phyloP scores from a whole-genome alignment of 2,888 invertebrate genomes.

The Isotomurus palustris region DNA sequence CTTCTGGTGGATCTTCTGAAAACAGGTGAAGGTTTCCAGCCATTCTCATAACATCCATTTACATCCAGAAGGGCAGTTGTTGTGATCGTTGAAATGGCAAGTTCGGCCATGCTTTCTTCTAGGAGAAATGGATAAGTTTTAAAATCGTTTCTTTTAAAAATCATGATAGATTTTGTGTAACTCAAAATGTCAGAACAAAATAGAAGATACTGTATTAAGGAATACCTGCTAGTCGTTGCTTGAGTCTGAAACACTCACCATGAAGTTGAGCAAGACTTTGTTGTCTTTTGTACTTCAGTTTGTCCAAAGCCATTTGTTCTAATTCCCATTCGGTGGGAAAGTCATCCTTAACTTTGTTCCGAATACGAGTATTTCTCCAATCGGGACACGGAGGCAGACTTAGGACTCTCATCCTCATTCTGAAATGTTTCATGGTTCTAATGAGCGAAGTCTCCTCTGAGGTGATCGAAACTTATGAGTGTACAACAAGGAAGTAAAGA shows the following conservation, averaged over 20 bases:
- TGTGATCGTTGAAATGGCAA: not conserved
- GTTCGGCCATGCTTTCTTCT: not conserved
- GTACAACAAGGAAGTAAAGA: no score
- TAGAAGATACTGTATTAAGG: not conserved
- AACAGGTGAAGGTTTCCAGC: not conserved
- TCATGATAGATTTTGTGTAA: not conserved
- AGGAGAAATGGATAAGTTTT: no score
- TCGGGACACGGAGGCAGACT: conserved; percentile 4
- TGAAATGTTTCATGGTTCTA: conserved; percentile 2
- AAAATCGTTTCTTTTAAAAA: no score
- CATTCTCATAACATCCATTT: not conserved
- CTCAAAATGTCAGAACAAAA: not conserved
- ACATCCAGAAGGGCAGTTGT: not conserved
- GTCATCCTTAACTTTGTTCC: conserved; percentile 12
- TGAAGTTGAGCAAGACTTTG: conserved; percentile 20
- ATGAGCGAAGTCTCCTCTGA: no score
- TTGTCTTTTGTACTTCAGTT: conserved; percentile 16
- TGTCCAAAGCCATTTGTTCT: conserved; percentile 24
- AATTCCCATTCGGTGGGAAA: conserved; percentile 16
- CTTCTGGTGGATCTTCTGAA: not conserved
- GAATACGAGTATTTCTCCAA: conserved; percentile 4
- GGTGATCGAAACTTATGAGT: no score
- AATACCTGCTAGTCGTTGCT: conserved; percentile 23
- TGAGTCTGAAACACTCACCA: conserved; percentile 21
- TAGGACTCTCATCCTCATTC: not conserved